Evolutionary conservation across 2,888 invertebrate genomes (phyloP), one percentile per base, ranked within the genome.

Genomic region (Hypselothyrea guttata): DNA sequence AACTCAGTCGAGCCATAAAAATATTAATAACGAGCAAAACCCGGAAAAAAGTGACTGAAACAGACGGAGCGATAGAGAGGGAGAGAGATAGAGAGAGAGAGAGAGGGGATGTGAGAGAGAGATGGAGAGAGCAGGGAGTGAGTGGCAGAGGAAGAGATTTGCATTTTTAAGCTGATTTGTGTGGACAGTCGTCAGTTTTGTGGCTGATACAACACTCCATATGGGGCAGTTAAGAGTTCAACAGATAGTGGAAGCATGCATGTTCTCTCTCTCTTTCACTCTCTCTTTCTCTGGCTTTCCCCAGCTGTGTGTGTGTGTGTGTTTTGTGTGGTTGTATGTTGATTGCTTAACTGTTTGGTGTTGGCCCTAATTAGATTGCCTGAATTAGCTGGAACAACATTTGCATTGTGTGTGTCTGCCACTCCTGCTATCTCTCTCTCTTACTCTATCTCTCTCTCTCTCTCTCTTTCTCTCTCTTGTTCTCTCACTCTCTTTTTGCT

Each of bases 151-250:
- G 31, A 1, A 30, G 45, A 18, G 61, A 62, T 71, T 70, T 71
- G 62, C 48, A 70, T 57, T 70, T 67, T 55, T 52, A 70, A 70
- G 62, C 71, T 66, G 71, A 62, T 71, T 71, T 62, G 41, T 55
- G 51, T 63, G 53, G 66, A 45, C 51, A 46, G 45, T 52, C 35
- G 22, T 28, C 28, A 34, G 33, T 57, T 49, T 44, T 12, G 34
- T 44, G 31, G 37, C 47, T n/a, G 16, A 35, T 52, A 28, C 16
- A 22, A 22, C 22, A 22, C 22, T 22, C 22, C 22, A 22, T 22
- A 22, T 22, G 22, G 22, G 22, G 22, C 22, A 22, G 22, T 22
- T 22, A 22, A 22, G 22, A 37, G 13, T 9, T 18, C 33, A 22
- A 34, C 33, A 35, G 9, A 34, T n/a, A 12, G 33, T n/a, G n/a